Base-by-base conservation (phyloP, 2,797 vertebrate genomes). In the Ctenopoma multispine region DNA sequence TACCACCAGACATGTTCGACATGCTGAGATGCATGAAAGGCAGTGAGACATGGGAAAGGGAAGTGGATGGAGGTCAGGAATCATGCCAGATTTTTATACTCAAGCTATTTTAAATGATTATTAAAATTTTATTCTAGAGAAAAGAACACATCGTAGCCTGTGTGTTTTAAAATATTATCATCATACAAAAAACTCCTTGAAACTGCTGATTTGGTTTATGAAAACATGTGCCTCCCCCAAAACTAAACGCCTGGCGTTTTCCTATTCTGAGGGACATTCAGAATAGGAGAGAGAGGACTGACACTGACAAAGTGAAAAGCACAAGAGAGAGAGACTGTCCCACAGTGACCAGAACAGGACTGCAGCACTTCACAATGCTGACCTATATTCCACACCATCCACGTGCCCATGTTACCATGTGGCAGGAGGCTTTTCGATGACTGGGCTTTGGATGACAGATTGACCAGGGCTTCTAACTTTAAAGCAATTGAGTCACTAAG, bases 381-480 rank as follows among this genome's bases (percentile, higher is more conserved):
- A 87, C 80, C 80, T 79, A 93, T 68, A 89, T 91, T 79, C 69
- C 14, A 31, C 23, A 27, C 49, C 24, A 21, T 63, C 48, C 76
- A 76, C 20, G 24, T 78, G 69, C 60, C 58, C 48, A 29, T 46
- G 38, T 24, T 5, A 23, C 57, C 85, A 79, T 80, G 77, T 62
- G 55, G 72, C 72, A 71, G 51, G 12, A 72, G 74, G 86, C 62
- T 64, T 89, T 89, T 80, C 63, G 63, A 15, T 67, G 60, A 49
- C 38, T 59, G 55, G 53, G 17, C 43, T 46, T 34, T 14, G 8
- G 62, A 66, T 51, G 60, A 75, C 67, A 74, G 63, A 62, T 46
- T 80, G 80, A 77, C 48, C 61, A 20, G 47, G 15, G 67, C 59
- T 46, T 75, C 43, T 5, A 43, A 51, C 49, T 66, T 61, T 47